Conservation (phyloP, 2,888 invertebrate genomes). For the Syrista parreyssii region DNA sequence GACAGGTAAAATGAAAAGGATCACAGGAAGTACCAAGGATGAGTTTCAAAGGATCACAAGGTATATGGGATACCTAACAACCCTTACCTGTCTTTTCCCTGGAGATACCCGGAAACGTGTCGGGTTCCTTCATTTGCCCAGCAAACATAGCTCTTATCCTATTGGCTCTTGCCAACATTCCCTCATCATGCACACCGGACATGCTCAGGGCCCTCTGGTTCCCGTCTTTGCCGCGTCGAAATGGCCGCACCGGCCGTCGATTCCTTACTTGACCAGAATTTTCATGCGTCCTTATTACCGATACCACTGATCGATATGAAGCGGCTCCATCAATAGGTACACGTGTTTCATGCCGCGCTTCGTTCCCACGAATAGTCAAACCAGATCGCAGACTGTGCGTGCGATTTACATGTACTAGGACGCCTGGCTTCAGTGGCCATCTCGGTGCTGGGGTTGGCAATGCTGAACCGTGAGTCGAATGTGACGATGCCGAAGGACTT, state of each 20-base stretch:
- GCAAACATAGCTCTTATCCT: constrained; percentile 62
- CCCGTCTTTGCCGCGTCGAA: constrained; percentile 43
- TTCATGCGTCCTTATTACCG: constrained; percentile 16
- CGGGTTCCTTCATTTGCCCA: constrained; percentile 50
- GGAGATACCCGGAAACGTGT: constrained; percentile 61
- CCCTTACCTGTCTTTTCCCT: constrained; percentile 62
- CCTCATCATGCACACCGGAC: constrained; percentile 51
- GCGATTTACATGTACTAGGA: constrained; percentile 88
- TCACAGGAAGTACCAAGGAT: background rate
- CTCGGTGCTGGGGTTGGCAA: constrained; percentile 71
- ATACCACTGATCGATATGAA: background rate
- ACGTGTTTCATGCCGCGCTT: constrained; percentile 41
- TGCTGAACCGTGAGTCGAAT: constrained; percentile 41
- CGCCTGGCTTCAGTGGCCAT: constrained; percentile 91
- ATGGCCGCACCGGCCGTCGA: constrained; percentile 44
- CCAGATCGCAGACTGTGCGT: constrained; percentile 74
- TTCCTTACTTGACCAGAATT: constrained; percentile 30
- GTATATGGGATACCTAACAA: constrained; percentile 4
- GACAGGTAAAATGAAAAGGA: background rate
- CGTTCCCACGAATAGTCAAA: constrained; percentile 49
- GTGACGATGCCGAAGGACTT: constrained; percentile 58
- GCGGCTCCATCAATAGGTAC: constrained; percentile 30
- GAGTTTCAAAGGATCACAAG: background rate
- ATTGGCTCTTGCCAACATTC: constrained; percentile 61
- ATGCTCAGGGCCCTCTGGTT: constrained; percentile 33